Percentiles rank a stretch among this genome's conserved stretches.
Conservation (phyloP, 2,888 invertebrate genomes). For the Nudaria mundana region DNA sequence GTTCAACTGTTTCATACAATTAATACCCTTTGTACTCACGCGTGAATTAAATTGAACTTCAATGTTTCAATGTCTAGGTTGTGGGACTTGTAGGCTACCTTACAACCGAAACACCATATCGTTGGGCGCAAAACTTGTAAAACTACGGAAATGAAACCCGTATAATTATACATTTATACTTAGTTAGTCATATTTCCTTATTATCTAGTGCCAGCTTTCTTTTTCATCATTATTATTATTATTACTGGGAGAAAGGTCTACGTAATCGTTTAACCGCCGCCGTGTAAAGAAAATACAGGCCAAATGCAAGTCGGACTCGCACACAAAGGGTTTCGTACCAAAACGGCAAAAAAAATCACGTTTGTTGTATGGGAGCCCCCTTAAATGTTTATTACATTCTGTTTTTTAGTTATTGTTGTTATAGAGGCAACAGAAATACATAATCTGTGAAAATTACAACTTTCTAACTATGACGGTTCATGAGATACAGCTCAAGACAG, state of each 20-base stretch:
- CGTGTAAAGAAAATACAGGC: too few species aligned
- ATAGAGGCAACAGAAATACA: too few species aligned
- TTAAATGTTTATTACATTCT: too few species aligned
- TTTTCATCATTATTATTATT: not conserved
- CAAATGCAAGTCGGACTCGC: too few species aligned
- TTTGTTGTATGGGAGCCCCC: too few species aligned
- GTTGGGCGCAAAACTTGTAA: not conserved
- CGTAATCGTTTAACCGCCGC: not conserved
- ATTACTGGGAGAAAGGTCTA: not conserved
- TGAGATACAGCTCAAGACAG: too few species aligned
- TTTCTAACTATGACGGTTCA: too few species aligned
- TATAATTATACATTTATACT: not conserved
- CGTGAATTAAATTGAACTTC: constrained; percentile 36
- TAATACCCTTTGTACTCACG: constrained; percentile 16
- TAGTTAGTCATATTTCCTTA: not conserved
- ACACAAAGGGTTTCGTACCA: too few species aligned
- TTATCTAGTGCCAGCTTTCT: not conserved
- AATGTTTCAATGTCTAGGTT: constrained; percentile 33
- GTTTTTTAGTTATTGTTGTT: too few species aligned
- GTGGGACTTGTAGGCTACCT: not conserved
- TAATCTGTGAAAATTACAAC: too few species aligned
- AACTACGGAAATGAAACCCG: not conserved
- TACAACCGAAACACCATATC: not conserved
- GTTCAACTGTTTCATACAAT: constrained; percentile 26
- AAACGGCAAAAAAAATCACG: too few species aligned